Base-by-base conservation (phyloP, 2,797 vertebrate species). In the Carcharodon carcharias region DNA sequence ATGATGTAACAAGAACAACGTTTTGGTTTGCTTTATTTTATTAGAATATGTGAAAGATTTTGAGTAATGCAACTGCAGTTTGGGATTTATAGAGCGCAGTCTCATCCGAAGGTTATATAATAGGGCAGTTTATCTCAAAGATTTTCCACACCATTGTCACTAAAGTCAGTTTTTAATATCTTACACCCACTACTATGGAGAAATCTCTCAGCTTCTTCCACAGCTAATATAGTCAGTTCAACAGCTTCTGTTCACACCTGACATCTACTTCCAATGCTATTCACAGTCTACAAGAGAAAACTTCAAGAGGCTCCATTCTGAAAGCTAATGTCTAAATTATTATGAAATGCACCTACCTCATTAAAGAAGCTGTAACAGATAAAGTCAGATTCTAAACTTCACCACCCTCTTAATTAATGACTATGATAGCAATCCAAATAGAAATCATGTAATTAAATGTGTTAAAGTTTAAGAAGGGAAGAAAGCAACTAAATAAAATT, bases 201-300 rank as follows among this genome's bases (percentile, higher is more conserved):
- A 97, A 97, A 97, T 97, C 96, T 97, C 97, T 97, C 97, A 97
- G 97, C 97, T 98, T 98, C 97, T 97, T 98, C 97, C 97, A 97
- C 97, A 98, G 98, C 98, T 97, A 96, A 97, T 98, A 98, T 97
- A 95, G 94, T 56, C 73, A 95, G 98, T 97, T 98, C 98, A 98
- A 98, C 98, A 98, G 98, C 98, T 98, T 97, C 97, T 97, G 97
- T 98, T 98, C 98, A 98, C 98, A 98, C 98, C 98, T 98, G 98
- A 98, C 98, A 98, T 98, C 98, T 97, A 97, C 98, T 98, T 98
- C 97, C 98, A 99, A 98, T 99, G 98, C 99, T 99, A 98, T 98
- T 98, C 98, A 97, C 98, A 97, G 97, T 96, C 98, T 98, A 98
- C 98, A 98, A 98, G 97, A 98, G 98, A 98, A 98, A 97, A 98